phyloP scores from a whole-genome alignment of 2,113 vertebrate species.

The Orycteropus afer region DNA sequence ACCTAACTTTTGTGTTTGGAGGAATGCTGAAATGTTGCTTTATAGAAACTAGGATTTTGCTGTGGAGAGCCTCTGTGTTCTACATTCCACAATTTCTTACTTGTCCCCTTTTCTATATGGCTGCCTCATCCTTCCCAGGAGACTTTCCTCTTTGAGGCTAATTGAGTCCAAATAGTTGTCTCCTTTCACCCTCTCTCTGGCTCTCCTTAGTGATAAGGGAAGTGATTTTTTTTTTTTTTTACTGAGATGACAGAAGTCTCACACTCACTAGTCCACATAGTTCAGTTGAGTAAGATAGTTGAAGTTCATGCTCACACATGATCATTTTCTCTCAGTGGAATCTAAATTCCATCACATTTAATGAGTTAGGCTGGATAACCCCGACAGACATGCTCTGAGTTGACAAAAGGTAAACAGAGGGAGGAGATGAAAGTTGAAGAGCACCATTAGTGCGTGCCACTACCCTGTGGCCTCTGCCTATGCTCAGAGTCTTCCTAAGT shows the following conservation, averaged over 20 bases:
- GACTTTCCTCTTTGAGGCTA: background rate
- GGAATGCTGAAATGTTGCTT: background rate
- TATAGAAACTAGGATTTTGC: background rate
- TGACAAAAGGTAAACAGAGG: slow-evolving; percentile 50
- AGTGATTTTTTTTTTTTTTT: background rate
- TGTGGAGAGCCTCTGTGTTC: background rate
- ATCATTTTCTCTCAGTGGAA: background rate
- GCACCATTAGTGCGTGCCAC: background rate
- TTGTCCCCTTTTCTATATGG: background rate
- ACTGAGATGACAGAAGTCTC: background rate
- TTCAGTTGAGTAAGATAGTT: background rate
- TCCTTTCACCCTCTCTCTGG: background rate
- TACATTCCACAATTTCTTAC: background rate
- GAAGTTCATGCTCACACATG: background rate
- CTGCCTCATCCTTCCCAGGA: background rate
- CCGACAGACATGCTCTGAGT: slow-evolving; percentile 53
- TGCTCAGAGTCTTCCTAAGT: background rate
- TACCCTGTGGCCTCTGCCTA: background rate
- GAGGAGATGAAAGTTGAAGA: background rate
- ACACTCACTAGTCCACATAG: background rate
- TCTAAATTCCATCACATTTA: background rate
- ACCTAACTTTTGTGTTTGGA: background rate
- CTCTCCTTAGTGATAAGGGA: background rate
- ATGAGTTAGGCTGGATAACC: background rate
- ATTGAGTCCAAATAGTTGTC: background rate